Evolutionary conservation across 2,797 vertebrate species (phyloP).

Genomic region (Silurus lanzhouensis): DNA sequence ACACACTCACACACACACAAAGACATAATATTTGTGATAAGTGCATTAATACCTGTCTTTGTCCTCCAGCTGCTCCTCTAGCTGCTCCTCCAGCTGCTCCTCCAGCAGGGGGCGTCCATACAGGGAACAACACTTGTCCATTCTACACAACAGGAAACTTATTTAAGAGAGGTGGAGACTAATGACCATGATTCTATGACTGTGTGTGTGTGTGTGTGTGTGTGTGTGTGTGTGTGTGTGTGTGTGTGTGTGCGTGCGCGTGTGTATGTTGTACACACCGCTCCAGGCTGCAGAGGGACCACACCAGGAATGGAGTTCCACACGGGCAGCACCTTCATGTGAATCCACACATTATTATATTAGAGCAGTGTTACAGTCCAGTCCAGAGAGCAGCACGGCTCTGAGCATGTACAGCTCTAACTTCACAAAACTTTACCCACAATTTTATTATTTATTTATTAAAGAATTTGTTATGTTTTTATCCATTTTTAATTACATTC

Average conservation of each 20-base stretch:
- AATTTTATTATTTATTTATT: neutral
- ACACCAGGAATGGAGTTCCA: slow-evolving; percentile 27
- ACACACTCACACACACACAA: neutral
- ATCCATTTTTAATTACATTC: neutral
- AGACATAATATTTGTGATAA: neutral
- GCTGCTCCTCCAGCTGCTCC: slow-evolving; percentile 27
- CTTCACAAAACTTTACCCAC: neutral
- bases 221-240: slow-evolving; percentile 19
- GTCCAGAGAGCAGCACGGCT: neutral
- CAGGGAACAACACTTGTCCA: slow-evolving; percentile 24
- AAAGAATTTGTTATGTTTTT: neutral
- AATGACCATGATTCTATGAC: neutral
- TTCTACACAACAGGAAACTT: slow-evolving; percentile 6
- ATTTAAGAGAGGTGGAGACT: neutral
- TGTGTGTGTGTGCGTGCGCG: slow-evolving; percentile 27
- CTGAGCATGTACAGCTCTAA: neutral
- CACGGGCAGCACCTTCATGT: slow-evolving; percentile 16
- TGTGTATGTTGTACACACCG: slow-evolving; percentile 14
- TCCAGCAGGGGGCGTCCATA: slow-evolving; percentile 28
- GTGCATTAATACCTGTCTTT: slow-evolving; percentile 23
- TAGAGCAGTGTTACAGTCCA: neutral
- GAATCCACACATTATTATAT: neutral
- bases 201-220: slow-evolving; percentile 22
- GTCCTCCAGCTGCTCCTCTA: slow-evolving; percentile 19
- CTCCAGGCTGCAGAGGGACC: slow-evolving; percentile 35